Evolutionary conservation across 1,140 invertebrate genomes (phyloP).

Genomic region (Matsumurasca onukii): DNA sequence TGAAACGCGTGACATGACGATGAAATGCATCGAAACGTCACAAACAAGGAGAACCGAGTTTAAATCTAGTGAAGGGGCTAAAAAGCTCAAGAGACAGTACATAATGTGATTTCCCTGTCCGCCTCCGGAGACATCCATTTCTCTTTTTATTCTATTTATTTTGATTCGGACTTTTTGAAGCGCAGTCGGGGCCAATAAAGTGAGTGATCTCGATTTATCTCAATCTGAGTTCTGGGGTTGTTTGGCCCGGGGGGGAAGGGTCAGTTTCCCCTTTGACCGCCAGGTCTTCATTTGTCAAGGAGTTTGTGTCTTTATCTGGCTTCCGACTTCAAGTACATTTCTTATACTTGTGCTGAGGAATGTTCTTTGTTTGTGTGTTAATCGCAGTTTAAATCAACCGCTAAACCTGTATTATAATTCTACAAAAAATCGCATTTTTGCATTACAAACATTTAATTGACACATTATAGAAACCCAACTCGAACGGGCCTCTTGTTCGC

Average conservation of each 20-base stretch:
- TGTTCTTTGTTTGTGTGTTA: too few relatives aligned
- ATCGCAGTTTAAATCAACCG: too few relatives aligned
- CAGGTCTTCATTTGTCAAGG: slow-evolving; percentile 15
- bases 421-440: too few relatives aligned
- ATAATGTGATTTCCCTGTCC: slow-evolving; percentile 13
- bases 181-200: slow-evolving; percentile 16
- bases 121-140: background rate
- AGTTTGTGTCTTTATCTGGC: slow-evolving; percentile 4
- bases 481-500: too few relatives aligned
- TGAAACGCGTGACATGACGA: too few relatives aligned
- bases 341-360: too few relatives aligned
- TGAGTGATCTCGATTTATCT: slow-evolving; percentile 8
- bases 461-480: too few relatives aligned
- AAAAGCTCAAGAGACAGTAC: background rate
- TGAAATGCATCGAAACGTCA: too few relatives aligned
- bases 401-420: too few relatives aligned
- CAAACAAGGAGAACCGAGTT: too few relatives aligned
- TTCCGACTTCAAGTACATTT: background rate
- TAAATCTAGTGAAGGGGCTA: background rate
- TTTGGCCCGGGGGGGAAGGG: too few relatives aligned
- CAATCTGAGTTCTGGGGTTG: slow-evolving; percentile 19
- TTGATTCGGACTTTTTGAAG: slow-evolving; percentile 26
- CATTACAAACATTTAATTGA: too few relatives aligned
- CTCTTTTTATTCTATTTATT: slow-evolving; percentile 23
- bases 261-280: background rate